Evolutionary conservation across 2,797 vertebrate species (phyloP).

Genomic region (Acrossocheilus fasciatus): DNA sequence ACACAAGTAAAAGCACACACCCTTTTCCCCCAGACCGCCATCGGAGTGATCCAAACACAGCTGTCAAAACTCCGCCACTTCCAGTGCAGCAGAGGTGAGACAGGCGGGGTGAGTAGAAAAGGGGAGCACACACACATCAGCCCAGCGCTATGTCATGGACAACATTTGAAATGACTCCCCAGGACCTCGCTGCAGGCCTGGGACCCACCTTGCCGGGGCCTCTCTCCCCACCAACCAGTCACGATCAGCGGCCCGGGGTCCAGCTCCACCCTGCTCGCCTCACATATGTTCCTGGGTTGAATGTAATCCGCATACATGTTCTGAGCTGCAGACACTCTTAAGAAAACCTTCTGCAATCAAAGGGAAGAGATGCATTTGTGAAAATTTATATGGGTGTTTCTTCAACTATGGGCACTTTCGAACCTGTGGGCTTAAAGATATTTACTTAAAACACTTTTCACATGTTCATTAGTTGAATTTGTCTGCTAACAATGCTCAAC

Average conservation of each 20-base stretch:
- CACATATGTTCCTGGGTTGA: slow-evolving; percentile 49
- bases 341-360: slow-evolving; percentile 29
- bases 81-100: slow-evolving; percentile 75
- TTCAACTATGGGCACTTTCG: background rate
- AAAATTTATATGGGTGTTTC: background rate
- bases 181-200: slow-evolving; percentile 44
- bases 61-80: slow-evolving; percentile 82
- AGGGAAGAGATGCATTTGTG: background rate
- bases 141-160: slow-evolving; percentile 55
- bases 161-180: slow-evolving; percentile 59
- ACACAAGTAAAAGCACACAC: slow-evolving; percentile 66
- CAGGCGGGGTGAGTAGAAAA: slow-evolving; percentile 66
- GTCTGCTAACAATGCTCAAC: background rate
- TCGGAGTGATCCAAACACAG: slow-evolving; percentile 80
- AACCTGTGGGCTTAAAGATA: background rate
- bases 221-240: slow-evolving; percentile 54
- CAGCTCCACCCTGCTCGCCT: slow-evolving; percentile 55
- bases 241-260: slow-evolving; percentile 46
- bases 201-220: slow-evolving; percentile 59
- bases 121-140: slow-evolving; percentile 52
- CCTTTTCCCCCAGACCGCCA: slow-evolving; percentile 79
- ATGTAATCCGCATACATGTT: slow-evolving; percentile 51
- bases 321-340: slow-evolving; percentile 18
- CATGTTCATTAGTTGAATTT: background rate
- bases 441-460: background rate